Percentiles rank a stretch among this genome's conserved stretches.
phyloP scores from a whole-genome alignment of 2,113 vertebrate genomes.

The Chiloscyllium plagiosum region DNA sequence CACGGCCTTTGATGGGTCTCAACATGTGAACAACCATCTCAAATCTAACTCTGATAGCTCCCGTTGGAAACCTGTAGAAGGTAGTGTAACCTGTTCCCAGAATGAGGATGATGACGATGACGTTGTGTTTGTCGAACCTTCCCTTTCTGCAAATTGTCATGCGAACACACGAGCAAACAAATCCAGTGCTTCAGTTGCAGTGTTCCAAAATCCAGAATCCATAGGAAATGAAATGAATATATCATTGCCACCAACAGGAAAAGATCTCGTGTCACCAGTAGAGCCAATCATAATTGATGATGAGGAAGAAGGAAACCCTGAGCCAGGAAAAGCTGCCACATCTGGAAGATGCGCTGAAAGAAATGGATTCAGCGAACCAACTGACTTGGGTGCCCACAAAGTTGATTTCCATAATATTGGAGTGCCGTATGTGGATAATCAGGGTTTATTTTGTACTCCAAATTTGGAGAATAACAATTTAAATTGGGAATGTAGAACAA shows the following conservation, averaged over 20 bases:
- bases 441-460: conserved; percentile 30
- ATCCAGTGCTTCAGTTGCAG: conserved; percentile 55
- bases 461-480: conserved; percentile 30
- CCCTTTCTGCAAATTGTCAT: conserved; percentile 57
- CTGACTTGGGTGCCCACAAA: conserved; percentile 40
- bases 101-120: conserved; percentile 71
- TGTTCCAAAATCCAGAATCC: conserved; percentile 47
- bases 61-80: conserved; percentile 10
- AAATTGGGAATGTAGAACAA: conserved; percentile 28
- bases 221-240: conserved; percentile 61
- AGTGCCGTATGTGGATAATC: conserved; percentile 20
- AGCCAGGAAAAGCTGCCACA: conserved; percentile 68
- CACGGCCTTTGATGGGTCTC: neutral
- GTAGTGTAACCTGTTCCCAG: neutral
- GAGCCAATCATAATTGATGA: conserved; percentile 96
- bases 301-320: conserved; percentile 69
- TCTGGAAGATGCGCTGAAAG: conserved; percentile 60
- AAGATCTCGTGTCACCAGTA: conserved; percentile 58
- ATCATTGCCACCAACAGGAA: conserved; percentile 56
- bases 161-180: conserved; percentile 52
- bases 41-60: conserved; percentile 16
- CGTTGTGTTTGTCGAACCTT: conserved; percentile 82
- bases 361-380: conserved; percentile 53
- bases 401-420: neutral
- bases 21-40: neutral